Conservation (phyloP, 2,888 invertebrate genomes). For the Cosmopolites sordidus region DNA sequence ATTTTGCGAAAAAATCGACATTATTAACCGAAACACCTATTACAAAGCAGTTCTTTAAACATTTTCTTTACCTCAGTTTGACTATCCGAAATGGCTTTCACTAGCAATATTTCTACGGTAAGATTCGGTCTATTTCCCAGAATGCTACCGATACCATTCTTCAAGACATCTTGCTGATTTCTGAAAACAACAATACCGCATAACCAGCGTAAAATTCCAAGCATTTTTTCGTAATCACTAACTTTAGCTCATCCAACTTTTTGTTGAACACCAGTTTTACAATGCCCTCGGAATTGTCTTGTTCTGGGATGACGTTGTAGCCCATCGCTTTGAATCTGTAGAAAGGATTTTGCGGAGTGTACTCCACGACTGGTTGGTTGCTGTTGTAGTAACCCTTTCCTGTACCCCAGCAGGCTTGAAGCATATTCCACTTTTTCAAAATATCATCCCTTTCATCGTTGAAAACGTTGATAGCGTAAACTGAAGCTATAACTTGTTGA, state of each 20-base stretch:
- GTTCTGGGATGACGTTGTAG: conserved; percentile 81
- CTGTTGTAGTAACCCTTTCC: conserved; percentile 80
- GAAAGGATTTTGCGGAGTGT: conserved; percentile 84
- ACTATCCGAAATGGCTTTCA: conserved; percentile 73
- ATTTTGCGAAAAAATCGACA: too few relatives aligned
- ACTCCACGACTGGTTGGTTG: conserved; percentile 72
- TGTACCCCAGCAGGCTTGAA: conserved; percentile 85
- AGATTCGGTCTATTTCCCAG: conserved; percentile 84
- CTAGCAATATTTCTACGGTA: conserved; percentile 69
- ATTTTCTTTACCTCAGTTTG: conserved; percentile 64
- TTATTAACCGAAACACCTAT: too few relatives aligned
- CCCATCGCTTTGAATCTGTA: conserved; percentile 90
- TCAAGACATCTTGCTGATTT: conserved; percentile 65
- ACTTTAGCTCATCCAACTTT: conserved; percentile 75
- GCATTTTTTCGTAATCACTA: conserved; percentile 32
- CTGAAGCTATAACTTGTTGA: conserved; percentile 51
- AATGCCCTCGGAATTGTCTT: conserved; percentile 87
- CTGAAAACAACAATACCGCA: conserved; percentile 44
- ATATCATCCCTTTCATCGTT: conserved; percentile 94
- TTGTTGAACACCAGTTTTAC: conserved; percentile 83
- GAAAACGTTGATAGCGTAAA: conserved; percentile 62
- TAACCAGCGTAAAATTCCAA: neutral
- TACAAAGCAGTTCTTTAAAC: too few relatives aligned
- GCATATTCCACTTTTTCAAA: conserved; percentile 89
- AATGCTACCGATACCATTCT: conserved; percentile 62